Base-by-base conservation (phyloP, 2,113 vertebrate species). In the Myotis brandtii region DNA sequence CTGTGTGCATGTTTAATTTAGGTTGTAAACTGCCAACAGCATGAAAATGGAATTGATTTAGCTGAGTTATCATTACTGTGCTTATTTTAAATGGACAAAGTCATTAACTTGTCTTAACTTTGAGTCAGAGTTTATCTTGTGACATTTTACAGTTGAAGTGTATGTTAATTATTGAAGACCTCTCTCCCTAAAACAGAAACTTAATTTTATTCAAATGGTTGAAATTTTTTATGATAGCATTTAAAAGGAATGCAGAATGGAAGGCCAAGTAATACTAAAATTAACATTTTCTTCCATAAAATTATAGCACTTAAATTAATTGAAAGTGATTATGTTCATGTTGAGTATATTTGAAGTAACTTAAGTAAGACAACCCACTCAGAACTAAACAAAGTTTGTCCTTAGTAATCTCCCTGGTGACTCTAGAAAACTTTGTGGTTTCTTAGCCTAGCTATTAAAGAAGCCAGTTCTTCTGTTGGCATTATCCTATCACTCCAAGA, bases 141-240 rank as follows among this genome's bases (percentile, higher is more conserved):
- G 93, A 86, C 62, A 62, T 37, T 90, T 94, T 88, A 59, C 0
- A 43, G 8, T 37, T 73, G 30, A 94, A 62, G 17, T 25, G 32
- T 73, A 0, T 79, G n/a, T 75, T 93, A 75, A 90, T 89, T 95
- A 70, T 66, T 67, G 37, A 95, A 94, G 13, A 95, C 85, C 0
- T 6, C 9, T 88, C 6, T 86, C n/a, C 54, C 32, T 84, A 83
- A 97, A 79, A 80, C 86, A 75, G 54, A 83, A 94, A 91, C 21
- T 93, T 86, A 46, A 80, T 75, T 86, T 95, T 96, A 79, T 89
- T 93, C 32, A 91, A 93, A 86, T 80, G 3, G 1, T 77, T 83
- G 48, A 93, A 93, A 73, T 54, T 8, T 34, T 80, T 69, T 48
- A 54, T 13, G 23, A 34, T 82, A 75, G 10, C 1, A 73, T 77